These are phyloP conservation scores for Sycobia sp. DNA, from an alignment of 1,140 invertebrate species.

Conservation along the genomic window DNA sequence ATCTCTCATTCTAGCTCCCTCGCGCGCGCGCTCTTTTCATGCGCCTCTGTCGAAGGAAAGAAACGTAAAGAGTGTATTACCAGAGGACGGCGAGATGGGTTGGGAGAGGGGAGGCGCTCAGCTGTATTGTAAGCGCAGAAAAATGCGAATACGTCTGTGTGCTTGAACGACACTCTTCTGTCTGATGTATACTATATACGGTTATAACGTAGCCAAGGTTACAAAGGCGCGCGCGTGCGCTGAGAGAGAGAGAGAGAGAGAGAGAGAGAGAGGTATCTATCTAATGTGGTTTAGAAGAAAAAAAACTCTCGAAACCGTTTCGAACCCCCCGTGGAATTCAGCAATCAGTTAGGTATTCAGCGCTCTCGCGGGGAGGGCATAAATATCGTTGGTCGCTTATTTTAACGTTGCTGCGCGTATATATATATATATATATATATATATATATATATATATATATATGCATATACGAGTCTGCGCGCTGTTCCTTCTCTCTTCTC, in stretches of 20 bases:
- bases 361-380: slow-evolving; percentile 35
- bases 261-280: too few species aligned
- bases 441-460: not conserved
- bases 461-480: not conserved
- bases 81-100: too few species aligned
- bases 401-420: slow-evolving; percentile 10
- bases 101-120: too few species aligned
- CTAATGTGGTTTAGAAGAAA: slow-evolving; percentile 10
- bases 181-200: too few species aligned
- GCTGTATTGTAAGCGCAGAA: too few species aligned
- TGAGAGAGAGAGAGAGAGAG: not conserved
- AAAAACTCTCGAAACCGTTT: slow-evolving; percentile 31
- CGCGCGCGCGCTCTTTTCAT: too few species aligned
- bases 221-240: not conserved
- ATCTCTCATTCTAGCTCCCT: too few species aligned
- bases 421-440: not conserved
- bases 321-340: slow-evolving; percentile 40
- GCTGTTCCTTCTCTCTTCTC: not conserved
- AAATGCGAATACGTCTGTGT: too few species aligned
- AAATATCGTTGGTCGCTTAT: slow-evolving; percentile 46
- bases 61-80: too few species aligned
- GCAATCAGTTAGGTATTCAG: slow-evolving; percentile 46
- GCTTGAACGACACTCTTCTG: too few species aligned
- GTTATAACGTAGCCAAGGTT: too few species aligned
- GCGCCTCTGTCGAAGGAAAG: too few species aligned